Evolutionary conservation across 2,113 vertebrate species (phyloP).

Genomic region (Aleadryas rufinucha): DNA sequence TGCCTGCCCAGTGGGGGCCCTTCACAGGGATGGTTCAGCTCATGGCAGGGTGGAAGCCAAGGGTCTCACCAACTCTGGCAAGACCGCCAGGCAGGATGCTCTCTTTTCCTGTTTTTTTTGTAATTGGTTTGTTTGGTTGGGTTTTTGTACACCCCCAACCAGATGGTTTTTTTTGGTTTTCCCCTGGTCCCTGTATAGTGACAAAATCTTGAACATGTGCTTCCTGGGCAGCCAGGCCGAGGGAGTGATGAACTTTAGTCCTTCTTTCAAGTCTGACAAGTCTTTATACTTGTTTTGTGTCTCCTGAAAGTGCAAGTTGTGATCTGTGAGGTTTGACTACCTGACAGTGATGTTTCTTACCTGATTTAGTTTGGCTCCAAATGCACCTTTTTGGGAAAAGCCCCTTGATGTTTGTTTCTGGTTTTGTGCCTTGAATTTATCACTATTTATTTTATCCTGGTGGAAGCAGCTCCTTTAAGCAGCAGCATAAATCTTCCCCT

Average conservation of each 20-base stretch:
- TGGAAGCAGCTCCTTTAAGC: neutral
- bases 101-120: neutral
- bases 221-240: neutral
- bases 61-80: neutral
- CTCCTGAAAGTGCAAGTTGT: neutral
- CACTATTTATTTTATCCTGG: neutral
- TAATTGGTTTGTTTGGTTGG: neutral
- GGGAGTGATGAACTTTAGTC: neutral
- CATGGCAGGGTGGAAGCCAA: neutral
- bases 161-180: neutral
- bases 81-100: neutral
- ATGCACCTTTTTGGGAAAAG: neutral
- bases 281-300: neutral
- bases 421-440: neutral
- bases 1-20: accelerated
- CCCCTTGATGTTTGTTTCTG: neutral
- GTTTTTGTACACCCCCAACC: neutral
- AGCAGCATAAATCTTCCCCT: neutral
- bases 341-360: neutral
- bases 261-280: neutral
- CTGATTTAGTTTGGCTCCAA: neutral
- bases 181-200: neutral
- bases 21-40: neutral
- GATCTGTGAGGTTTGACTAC: neutral
- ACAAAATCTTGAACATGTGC: neutral